Evolutionary conservation across 2,888 invertebrate genomes (phyloP), one percentile per base, ranked within the genome.

Genomic region (Furcula furcula): DNA sequence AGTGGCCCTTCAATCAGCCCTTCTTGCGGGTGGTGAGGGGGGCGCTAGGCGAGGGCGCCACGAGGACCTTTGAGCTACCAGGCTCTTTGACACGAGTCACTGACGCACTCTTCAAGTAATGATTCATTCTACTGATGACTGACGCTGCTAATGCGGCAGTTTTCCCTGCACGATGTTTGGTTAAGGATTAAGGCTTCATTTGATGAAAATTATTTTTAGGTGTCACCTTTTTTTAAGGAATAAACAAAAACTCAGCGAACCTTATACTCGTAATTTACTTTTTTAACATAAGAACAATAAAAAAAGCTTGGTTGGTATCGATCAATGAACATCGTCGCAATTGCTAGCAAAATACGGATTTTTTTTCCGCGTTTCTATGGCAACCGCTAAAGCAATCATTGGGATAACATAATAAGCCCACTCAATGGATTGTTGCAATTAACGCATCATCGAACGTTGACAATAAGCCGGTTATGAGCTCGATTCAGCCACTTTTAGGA

Each of bases 1-100:
- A 87, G 87, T 85, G 87, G 86, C 83, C 83, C 87, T 88, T 86
- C 85, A 87, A 86, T 86, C 87, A 84, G 85, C 83, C 84, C 83
- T 83, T 79, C 74, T 76, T 77, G 69, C 69, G 75, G 81, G 74
- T 74, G 64, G 71, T 55, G 74, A 53, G 69, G 60, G 69, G 59
- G 62, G 62, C 52, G 57, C 49, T 49, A 54, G 45, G 47, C 56
- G 39, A 55, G 45, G 57, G 48, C 48, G 55, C 51, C 70, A 81
- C 64, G 82, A 83, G 86, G 79, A 83, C 85, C 78, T 85, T 84
- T 83, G 82, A 85, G 84, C 85, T 82, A 69, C 77, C n/a, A 77
- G 72, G 76, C 86, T 83, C 86, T 87, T 88, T 86, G 86, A 86
- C 86, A 85, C 87, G 83, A 85, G 83, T 84, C 82, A 85, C 86